phyloP scores from a whole-genome alignment of 2,888 invertebrate species.

The Charanyca ferruginea region DNA sequence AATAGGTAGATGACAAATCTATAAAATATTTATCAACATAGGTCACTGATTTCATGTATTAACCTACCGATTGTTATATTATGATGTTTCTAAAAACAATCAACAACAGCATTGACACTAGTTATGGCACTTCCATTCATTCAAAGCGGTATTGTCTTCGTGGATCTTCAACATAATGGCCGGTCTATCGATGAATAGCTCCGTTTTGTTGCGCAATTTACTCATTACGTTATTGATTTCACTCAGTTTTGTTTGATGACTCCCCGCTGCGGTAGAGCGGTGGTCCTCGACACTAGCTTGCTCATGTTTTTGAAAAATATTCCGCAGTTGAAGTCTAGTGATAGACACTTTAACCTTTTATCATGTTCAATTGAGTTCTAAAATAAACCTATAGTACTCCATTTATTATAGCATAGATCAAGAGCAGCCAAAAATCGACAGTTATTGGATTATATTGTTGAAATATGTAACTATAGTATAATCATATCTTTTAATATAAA shows the following conservation, averaged over 20 bases:
- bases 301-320: constrained; percentile 29
- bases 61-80: background rate
- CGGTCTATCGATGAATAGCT: constrained; percentile 73
- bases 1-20: background rate
- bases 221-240: constrained; percentile 90
- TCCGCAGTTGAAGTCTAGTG: constrained; percentile 12
- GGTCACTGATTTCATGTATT: too few species aligned
- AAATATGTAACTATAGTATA: too few species aligned
- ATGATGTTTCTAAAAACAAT: constrained; percentile 22
- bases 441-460: too few species aligned
- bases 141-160: constrained; percentile 64
- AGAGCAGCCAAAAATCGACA: too few species aligned
- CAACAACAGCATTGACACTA: constrained; percentile 13
- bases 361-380: constrained; percentile 5
- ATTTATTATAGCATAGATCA: too few species aligned
- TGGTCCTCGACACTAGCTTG: constrained; percentile 61
- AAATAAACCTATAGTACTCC: too few species aligned
- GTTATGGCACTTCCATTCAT: constrained; percentile 33
- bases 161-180: constrained; percentile 65
- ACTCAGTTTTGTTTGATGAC: constrained; percentile 82
- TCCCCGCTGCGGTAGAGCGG: constrained; percentile 77
- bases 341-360: constrained; percentile 1
- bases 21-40: constrained; percentile 1
- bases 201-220: constrained; percentile 83
- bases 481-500: too few species aligned